Evolutionary conservation across 2,113 vertebrate genomes (phyloP), one percentile per base, ranked within the genome.

Genomic region (Lophura nycthemera): DNA sequence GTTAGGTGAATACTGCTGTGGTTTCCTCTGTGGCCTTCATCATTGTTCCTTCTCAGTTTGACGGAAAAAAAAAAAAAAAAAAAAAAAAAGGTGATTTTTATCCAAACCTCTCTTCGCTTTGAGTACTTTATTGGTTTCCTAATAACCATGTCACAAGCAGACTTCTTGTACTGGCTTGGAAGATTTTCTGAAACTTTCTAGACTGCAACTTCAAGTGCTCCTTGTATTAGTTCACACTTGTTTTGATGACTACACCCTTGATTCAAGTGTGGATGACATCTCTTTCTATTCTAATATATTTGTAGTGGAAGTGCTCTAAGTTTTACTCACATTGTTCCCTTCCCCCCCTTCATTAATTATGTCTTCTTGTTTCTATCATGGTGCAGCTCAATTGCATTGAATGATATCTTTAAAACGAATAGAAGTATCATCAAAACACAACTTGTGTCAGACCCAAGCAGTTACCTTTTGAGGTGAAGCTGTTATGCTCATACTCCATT

Each of bases 381-480:
- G 73, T 40, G n/a, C 83, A 30, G 13, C 16, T 25, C 9, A 17
- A 42, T 11, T 43, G 87, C 45, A 63, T 59, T 82, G 4, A 77
- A 36, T 10, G 16, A 6, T 71, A 72, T 38, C 13, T 88, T 79
- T 73, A 73, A 83, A 85, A 76, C 47, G 2, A 70, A 83, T 27
- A 77, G 36, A 73, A 72, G 3, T 18, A 54, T 30, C 54, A 79
- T 16, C 30, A 64, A 71, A 86, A 84, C 17, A 34, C 60, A 14
- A 56, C 29, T 71, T 43, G 10, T 0, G 2, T 13, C 57, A 25
- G 40, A 81, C 7, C 10, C 5, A n/a, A 86, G 34, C 18, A 81
- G 82, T 47, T 73, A 57, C 27, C 6, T 83, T 95, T 73, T 86
- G 79, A 83, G 72, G 16, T 56, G 38, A 88, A 88, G 34, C 47